These are phyloP conservation scores for Entomobrya multifasciata DNA, from an alignment of 2,888 invertebrate species.

Conservation along the genomic window DNA sequence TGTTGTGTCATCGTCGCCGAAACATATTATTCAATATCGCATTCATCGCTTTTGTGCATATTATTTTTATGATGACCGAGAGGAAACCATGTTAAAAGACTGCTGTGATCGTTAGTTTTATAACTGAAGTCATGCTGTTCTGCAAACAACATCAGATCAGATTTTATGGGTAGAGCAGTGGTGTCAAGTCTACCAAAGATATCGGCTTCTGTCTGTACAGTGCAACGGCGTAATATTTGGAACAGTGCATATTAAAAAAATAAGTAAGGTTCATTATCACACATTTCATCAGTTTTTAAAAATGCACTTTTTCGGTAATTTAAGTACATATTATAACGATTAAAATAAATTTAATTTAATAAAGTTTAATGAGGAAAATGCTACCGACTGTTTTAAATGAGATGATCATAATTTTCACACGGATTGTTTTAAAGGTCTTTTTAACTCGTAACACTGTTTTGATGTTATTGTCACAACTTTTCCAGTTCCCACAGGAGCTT, in stretches of 20 bases:
- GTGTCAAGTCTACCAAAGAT: no score
- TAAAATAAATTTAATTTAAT: neutral
- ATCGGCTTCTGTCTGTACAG: no score
- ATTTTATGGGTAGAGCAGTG: no score
- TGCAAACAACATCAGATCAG: constrained; percentile 21
- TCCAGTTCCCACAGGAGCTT: constrained; percentile 53
- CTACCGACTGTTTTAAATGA: neutral
- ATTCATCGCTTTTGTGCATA: constrained; percentile 36
- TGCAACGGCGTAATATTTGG: no score
- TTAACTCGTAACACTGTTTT: neutral
- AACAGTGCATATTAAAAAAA: no score
- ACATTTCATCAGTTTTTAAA: no score
- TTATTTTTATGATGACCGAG: neutral
- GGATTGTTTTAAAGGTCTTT: neutral
- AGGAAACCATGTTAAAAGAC: constrained; percentile 52
- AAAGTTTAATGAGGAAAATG: neutral
- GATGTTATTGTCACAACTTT: constrained; percentile 24
- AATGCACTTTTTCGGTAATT: no score
- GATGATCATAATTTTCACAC: neutral
- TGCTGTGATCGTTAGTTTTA: constrained; percentile 54
- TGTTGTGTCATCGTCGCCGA: constrained; percentile 62
- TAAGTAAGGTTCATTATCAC: no score
- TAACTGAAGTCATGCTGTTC: constrained; percentile 65
- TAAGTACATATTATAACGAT: neutral
- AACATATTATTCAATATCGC: neutral